These are phyloP conservation scores for Cantharis rustica DNA, from an alignment of 2,888 invertebrate species.

Conservation along the genomic window DNA sequence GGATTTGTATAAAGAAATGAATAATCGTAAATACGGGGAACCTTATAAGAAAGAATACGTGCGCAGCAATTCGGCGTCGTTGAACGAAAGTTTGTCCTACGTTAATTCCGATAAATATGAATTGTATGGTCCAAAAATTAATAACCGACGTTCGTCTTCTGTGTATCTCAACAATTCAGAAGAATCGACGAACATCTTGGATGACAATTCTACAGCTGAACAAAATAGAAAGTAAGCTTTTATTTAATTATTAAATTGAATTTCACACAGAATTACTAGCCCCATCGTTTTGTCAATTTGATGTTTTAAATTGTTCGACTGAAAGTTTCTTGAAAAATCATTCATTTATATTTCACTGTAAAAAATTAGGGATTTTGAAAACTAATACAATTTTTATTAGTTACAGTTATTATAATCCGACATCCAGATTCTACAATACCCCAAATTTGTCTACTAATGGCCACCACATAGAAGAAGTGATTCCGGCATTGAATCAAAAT, in stretches of 20 bases:
- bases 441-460: conserved; percentile 46
- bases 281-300: no score
- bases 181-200: conserved; percentile 43
- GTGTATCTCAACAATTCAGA: conserved; percentile 49
- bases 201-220: conserved; percentile 49
- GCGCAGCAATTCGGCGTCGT: conserved; percentile 45
- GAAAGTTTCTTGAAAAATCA: no score
- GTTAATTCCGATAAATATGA: conserved; percentile 51
- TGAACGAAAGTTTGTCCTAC: conserved; percentile 52
- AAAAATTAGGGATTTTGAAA: background rate
- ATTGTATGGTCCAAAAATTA: conserved; percentile 51
- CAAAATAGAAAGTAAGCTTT: conserved; percentile 52
- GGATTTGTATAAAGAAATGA: conserved; percentile 47
- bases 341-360: no score
- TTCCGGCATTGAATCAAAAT: conserved; percentile 39
- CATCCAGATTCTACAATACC: conserved; percentile 44
- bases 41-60: conserved; percentile 39
- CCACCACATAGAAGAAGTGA: conserved; percentile 39
- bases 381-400: conserved; percentile 35
- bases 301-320: no score
- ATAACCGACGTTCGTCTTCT: conserved; percentile 43
- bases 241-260: no score
- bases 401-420: conserved; percentile 46
- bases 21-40: conserved; percentile 21
- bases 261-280: no score